phyloP scores from a whole-genome alignment of 2,888 invertebrate species.

The Hydraecia micacea region DNA sequence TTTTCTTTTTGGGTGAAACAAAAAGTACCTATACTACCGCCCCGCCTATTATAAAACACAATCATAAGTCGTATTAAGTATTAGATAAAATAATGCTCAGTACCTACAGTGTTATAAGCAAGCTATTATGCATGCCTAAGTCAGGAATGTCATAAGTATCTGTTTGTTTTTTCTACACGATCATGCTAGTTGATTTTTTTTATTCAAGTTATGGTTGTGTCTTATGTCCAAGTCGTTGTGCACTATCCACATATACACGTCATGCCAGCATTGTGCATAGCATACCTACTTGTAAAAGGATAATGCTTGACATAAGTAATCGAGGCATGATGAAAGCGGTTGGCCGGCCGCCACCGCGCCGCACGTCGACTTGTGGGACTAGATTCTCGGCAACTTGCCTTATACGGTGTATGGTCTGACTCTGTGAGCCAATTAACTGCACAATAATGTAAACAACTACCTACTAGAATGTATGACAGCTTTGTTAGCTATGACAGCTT shows the following conservation, averaged over 20 bases:
- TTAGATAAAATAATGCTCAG: slow-evolving; percentile 32
- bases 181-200: slow-evolving; percentile 2
- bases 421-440: slow-evolving; percentile 79
- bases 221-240: slow-evolving; percentile 24
- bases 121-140: slow-evolving; percentile 22
- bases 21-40: slow-evolving; percentile 37
- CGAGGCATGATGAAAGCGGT: slow-evolving; percentile 75
- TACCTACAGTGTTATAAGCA: slow-evolving; percentile 8
- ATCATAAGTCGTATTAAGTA: slow-evolving; percentile 29
- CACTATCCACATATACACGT: slow-evolving; percentile 29
- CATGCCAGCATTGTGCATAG: slow-evolving; percentile 47
- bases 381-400: slow-evolving; percentile 82
- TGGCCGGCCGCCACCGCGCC: slow-evolving; percentile 60
- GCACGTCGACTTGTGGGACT: slow-evolving; percentile 71
- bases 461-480: slow-evolving; percentile 63
- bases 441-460: slow-evolving; percentile 76
- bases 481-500: no score
- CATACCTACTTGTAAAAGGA: slow-evolving; percentile 59
- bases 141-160: slow-evolving; percentile 19
- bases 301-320: slow-evolving; percentile 70
- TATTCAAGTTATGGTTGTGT: slow-evolving; percentile 29
- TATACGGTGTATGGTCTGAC: slow-evolving; percentile 80
- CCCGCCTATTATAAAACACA: slow-evolving; percentile 33
- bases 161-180: slow-evolving; percentile 21
- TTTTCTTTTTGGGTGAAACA: slow-evolving; percentile 68